These are phyloP conservation scores for Drosophila eohydei DNA, from an alignment of 2,888 invertebrate species.

Conservation along the genomic window DNA sequence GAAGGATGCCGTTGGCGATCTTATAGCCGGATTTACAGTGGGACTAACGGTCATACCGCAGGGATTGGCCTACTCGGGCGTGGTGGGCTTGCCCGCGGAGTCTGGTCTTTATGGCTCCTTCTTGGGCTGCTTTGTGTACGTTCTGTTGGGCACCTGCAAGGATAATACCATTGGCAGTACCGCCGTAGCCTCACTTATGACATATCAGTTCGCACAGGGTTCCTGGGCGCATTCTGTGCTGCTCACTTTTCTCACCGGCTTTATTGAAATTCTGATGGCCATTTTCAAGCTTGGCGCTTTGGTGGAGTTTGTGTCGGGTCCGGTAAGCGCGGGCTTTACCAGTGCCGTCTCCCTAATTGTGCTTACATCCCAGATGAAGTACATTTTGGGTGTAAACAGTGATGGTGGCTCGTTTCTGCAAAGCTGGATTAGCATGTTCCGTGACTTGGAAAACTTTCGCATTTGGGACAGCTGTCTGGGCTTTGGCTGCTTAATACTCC, in stretches of 20 bases:
- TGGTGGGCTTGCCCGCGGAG: slow-evolving; percentile 91
- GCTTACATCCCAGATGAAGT: slow-evolving; percentile 93
- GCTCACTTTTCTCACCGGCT: slow-evolving; percentile 90
- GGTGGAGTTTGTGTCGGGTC: slow-evolving; percentile 95
- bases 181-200: slow-evolving; percentile 95
- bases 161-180: slow-evolving; percentile 97
- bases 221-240: slow-evolving; percentile 89
- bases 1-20: slow-evolving; percentile 91
- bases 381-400: slow-evolving; percentile 90
- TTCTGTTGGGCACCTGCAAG: slow-evolving; percentile 95
- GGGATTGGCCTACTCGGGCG: slow-evolving; percentile 92
- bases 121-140: slow-evolving; percentile 95
- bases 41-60: slow-evolving; percentile 90
- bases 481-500: slow-evolving; percentile 89
- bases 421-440: slow-evolving; percentile 90
- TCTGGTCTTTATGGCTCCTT: slow-evolving; percentile 97
- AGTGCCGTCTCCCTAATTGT: slow-evolving; percentile 96
- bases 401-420: slow-evolving; percentile 91
- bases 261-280: slow-evolving; percentile 92
- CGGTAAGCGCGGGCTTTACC: slow-evolving; percentile 95
- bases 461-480: slow-evolving; percentile 92
- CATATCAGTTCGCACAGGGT: slow-evolving; percentile 90
- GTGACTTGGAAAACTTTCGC: slow-evolving; percentile 88
- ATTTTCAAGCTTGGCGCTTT: slow-evolving; percentile 93
- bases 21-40: slow-evolving; percentile 96